phyloP scores from a whole-genome alignment of 2,797 vertebrate species.

The Varecia variegata region DNA sequence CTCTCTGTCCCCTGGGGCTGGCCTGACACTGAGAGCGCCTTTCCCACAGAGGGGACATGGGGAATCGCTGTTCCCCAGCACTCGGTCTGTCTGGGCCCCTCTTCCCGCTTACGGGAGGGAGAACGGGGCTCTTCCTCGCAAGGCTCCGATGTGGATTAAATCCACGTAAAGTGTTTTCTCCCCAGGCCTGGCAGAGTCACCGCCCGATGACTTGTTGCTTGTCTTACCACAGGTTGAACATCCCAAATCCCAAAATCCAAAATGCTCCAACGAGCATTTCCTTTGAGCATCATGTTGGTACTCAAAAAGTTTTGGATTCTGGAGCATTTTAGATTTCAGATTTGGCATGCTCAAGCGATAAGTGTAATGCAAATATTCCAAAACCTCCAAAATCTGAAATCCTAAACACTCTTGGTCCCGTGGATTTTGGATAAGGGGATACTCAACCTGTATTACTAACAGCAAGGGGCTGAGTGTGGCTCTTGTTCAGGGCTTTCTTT shows the following conservation, averaged over 20 bases:
- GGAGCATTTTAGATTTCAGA: not conserved
- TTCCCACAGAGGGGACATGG: accelerated
- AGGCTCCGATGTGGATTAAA: not conserved
- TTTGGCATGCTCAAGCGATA: not conserved
- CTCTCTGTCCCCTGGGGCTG: not conserved
- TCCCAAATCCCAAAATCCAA: not conserved
- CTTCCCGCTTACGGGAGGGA: not conserved
- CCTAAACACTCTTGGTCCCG: too few relatives aligned
- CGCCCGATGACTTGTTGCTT: not conserved
- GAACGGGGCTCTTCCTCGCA: not conserved
- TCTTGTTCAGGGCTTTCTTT: not conserved
- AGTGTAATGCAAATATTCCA: not conserved
- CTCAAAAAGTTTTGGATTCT: not conserved
- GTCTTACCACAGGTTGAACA: not conserved
- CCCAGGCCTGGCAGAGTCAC: not conserved
- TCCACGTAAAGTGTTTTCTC: not conserved
- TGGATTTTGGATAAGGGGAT: not conserved
- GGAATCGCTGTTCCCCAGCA: not conserved
- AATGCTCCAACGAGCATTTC: not conserved
- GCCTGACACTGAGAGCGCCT: not conserved
- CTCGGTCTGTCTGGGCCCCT: not conserved
- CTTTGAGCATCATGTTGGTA: not conserved
- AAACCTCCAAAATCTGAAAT: not conserved
- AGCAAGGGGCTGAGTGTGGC: too few relatives aligned
- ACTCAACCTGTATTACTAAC: too few relatives aligned